Evolutionary conservation across 2,888 invertebrate genomes (phyloP).

Genomic region (Ommatoiulus sabulosus): DNA sequence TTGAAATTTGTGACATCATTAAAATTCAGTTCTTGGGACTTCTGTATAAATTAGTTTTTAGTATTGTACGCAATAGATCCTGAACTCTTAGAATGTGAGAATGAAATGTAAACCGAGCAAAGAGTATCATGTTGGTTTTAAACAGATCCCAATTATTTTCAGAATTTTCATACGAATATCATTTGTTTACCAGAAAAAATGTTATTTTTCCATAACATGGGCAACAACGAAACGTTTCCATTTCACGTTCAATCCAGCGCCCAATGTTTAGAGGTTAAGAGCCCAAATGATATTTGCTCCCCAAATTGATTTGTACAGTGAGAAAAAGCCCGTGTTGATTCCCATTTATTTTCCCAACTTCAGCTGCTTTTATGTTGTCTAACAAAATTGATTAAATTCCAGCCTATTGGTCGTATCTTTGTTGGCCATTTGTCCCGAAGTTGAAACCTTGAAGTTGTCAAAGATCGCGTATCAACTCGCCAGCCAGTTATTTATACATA

Average conservation of each 20-base stretch:
- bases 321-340: conserved; percentile 33
- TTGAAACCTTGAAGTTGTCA: conserved; percentile 44
- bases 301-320: conserved; percentile 31
- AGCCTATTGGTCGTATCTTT: conserved; percentile 38
- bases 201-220: background rate
- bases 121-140: no score
- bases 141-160: background rate
- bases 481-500: conserved; percentile 34
- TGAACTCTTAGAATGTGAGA: no score
- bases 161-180: background rate
- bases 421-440: conserved; percentile 40
- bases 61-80: no score
- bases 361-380: conserved; percentile 26
- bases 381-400: conserved; percentile 45
- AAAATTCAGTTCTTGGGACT: no score
- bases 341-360: conserved; percentile 32
- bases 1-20: no score
- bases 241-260: background rate
- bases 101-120: no score
- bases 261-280: background rate
- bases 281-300: conserved; percentile 23
- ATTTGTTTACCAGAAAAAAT: background rate
- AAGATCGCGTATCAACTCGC: background rate
- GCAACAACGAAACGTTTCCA: background rate
- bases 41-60: no score